phyloP scores from a whole-genome alignment of 2,888 invertebrate genomes.

The Caenorhabditis sulstoni region DNA sequence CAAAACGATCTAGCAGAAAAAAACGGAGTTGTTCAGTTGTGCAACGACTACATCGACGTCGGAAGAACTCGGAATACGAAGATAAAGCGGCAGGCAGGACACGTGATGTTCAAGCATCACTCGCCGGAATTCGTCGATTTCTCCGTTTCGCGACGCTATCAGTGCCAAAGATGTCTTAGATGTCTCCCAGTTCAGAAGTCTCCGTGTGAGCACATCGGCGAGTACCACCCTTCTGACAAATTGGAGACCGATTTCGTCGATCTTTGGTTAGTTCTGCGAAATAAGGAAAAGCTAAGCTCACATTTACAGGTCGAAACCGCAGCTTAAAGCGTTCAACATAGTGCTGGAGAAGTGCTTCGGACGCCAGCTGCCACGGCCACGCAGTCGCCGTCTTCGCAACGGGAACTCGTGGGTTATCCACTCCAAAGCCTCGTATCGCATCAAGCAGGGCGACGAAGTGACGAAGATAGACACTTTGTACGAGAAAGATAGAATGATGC shows the following conservation, averaged over 20 bases:
- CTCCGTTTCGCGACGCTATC: conserved; percentile 24
- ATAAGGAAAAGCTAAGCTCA: not conserved
- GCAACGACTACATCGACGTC: conserved; percentile 7
- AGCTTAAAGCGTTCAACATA: conserved; percentile 17
- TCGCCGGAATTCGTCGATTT: not conserved
- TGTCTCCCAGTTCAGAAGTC: conserved; percentile 35
- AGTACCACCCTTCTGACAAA: conserved; percentile 7
- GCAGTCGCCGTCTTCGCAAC: conserved; percentile 25
- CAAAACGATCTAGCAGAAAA: too few relatives aligned
- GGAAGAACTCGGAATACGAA: conserved; percentile 36
- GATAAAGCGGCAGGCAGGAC: conserved; percentile 25
- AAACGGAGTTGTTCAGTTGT: conserved; percentile 32
- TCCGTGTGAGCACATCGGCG: conserved; percentile 51
- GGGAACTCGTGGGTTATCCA: not conserved
- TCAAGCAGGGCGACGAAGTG: conserved; percentile 17
- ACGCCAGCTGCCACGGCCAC: conserved; percentile 40
- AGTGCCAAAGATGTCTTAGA: conserved; percentile 24
- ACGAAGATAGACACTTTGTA: conserved; percentile 1
- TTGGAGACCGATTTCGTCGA: conserved; percentile 27
- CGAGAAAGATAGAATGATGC: conserved; percentile 14
- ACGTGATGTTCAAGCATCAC: conserved; percentile 30
- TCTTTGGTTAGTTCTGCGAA: conserved; percentile 25
- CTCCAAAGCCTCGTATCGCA: conserved; percentile 27
- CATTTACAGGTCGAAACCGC: conserved; percentile 24
- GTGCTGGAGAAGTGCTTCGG: conserved; percentile 30